phyloP scores from a whole-genome alignment of 2,888 invertebrate species.

The Drosophila melanosoma region DNA sequence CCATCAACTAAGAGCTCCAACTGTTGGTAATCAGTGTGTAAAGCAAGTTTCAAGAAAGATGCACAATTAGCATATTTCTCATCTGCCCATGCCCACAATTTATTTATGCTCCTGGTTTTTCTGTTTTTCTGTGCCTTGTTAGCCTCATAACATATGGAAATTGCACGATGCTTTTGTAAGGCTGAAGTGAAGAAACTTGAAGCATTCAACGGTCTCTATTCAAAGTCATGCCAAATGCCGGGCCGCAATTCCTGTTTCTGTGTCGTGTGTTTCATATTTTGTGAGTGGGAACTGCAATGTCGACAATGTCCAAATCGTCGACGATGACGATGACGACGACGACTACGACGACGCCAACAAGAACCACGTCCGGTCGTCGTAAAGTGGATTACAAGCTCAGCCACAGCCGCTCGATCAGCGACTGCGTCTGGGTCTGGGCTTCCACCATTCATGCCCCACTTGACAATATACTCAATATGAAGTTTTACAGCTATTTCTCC shows the following conservation, averaged over 20 bases:
- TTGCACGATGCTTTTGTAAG: conserved; percentile 33
- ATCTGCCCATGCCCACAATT: conserved; percentile 17
- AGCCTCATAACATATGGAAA: conserved; percentile 35
- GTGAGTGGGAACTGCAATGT: conserved; percentile 56
- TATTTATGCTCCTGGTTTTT: conserved; percentile 17
- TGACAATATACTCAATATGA: conserved; percentile 68
- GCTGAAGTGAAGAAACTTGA: conserved; percentile 11
- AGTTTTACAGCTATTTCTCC: conserved; percentile 38
- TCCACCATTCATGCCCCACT: conserved; percentile 72
- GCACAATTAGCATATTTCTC: conserved; percentile 37
- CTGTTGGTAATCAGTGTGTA: neutral
- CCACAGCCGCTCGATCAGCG: conserved; percentile 40
- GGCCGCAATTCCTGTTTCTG: conserved; percentile 50
- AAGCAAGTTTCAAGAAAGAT: conserved; percentile 3
- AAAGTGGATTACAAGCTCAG: conserved; percentile 78
- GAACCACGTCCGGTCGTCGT: conserved; percentile 76
- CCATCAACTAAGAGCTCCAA: neutral
- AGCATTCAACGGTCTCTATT: conserved; percentile 51
- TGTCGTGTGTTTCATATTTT: conserved; percentile 10
- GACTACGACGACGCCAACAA: conserved; percentile 63
- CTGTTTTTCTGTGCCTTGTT: conserved; percentile 12
- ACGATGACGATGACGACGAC: conserved; percentile 38
- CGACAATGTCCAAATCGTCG: conserved; percentile 24
- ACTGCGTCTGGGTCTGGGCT: conserved; percentile 49
- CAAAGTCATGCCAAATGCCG: conserved; percentile 33